These are phyloP conservation scores for Boleophthalmus pectinirostris DNA, from an alignment of 2,113 vertebrate genomes.

Conservation along the genomic window DNA sequence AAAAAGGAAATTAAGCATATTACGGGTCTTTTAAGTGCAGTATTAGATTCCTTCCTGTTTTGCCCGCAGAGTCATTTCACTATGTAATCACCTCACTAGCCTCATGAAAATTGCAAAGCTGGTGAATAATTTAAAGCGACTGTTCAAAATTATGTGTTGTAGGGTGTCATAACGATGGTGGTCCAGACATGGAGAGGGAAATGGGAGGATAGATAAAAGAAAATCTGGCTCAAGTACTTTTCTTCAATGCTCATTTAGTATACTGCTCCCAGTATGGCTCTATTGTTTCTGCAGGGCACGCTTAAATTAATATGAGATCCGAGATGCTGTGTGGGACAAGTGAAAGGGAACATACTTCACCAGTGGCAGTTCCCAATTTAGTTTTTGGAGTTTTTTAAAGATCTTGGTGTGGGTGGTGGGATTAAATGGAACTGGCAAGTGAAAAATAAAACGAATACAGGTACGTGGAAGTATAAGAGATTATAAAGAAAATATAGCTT, in stretches of 20 bases:
- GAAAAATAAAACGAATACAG: background rate
- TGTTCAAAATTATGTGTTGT: constrained; percentile 71
- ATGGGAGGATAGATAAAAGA: constrained; percentile 53
- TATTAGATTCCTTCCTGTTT: constrained; percentile 65
- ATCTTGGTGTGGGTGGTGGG: constrained; percentile 1
- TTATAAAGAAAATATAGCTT: too few species aligned
- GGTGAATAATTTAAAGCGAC: constrained; percentile 76
- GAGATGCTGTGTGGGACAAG: constrained; percentile 14
- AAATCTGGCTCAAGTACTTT: constrained; percentile 52
- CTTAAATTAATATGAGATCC: constrained; percentile 41
- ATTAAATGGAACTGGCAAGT: background rate
- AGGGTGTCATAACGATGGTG: constrained; percentile 59
- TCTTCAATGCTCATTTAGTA: constrained; percentile 46
- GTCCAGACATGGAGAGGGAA: constrained; percentile 40
- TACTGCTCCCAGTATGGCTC: constrained; percentile 46
- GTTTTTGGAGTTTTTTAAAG: background rate
- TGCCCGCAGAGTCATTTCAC: constrained; percentile 71
- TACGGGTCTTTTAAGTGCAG: constrained; percentile 18
- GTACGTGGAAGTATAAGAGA: background rate
- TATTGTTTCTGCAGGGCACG: constrained; percentile 49
- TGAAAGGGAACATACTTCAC: constrained; percentile 3
- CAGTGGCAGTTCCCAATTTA: constrained; percentile 10
- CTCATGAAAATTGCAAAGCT: constrained; percentile 74
- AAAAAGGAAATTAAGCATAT: background rate
- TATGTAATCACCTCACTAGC: constrained; percentile 71